Evolutionary conservation across 2,797 vertebrate genomes (phyloP).

Genomic region (Eulemur rubriventer): DNA sequence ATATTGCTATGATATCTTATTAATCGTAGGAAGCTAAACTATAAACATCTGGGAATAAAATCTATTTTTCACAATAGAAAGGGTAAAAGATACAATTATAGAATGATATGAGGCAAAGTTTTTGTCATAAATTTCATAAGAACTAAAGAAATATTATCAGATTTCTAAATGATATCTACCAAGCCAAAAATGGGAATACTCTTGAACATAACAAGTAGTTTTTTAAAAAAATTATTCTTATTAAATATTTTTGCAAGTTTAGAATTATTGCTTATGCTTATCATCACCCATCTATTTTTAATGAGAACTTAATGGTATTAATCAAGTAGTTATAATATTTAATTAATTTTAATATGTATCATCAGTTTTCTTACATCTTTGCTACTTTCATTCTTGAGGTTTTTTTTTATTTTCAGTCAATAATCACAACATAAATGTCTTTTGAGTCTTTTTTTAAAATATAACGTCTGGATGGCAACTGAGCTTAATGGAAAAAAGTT

Average conservation of each 20-base stretch:
- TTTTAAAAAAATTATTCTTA: not conserved
- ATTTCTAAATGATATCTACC: not conserved
- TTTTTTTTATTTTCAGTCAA: not conserved
- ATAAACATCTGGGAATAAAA: not conserved
- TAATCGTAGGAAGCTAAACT: not conserved
- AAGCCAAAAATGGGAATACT: not conserved
- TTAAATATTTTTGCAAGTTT: not conserved
- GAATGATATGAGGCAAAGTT: not conserved
- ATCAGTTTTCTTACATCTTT: not conserved
- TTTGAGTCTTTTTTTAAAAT: not conserved
- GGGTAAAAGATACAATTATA: not conserved
- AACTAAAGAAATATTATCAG: not conserved
- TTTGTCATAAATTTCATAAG: not conserved
- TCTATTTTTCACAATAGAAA: not conserved
- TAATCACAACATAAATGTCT: not conserved
- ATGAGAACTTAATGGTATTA: conserved; percentile 1
- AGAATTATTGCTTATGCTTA: not conserved
- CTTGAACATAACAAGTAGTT: not conserved
- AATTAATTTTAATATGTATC: not conserved
- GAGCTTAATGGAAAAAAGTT: not conserved
- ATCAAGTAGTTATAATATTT: not conserved
- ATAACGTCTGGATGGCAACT: not conserved
- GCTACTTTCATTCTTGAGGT: not conserved
- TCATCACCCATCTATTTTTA: not conserved
- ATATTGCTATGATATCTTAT: not conserved